A percentile compares a stretch with the other conserved stretches of the same genome.
These are phyloP conservation scores for Ceramica pisi DNA, from an alignment of 2,888 invertebrate species.

Conservation along the genomic window DNA sequence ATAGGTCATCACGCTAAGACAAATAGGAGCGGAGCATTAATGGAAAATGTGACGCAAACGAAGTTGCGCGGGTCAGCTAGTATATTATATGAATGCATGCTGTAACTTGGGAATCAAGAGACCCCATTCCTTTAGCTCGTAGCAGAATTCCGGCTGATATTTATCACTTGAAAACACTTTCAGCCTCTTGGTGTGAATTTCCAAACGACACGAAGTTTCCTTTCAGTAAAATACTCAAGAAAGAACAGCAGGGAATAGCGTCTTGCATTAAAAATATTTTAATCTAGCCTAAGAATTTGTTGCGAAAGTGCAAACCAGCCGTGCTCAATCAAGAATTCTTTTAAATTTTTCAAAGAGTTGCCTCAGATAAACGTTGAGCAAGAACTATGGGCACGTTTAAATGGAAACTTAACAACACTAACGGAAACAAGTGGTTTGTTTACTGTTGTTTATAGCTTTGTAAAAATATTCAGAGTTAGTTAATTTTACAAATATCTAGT, in stretches of 20 bases:
- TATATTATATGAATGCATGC: background rate
- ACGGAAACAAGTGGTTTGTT: background rate
- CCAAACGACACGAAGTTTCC: slow-evolving; percentile 26
- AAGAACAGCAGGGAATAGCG: slow-evolving; percentile 36
- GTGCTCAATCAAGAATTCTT: slow-evolving; percentile 48
- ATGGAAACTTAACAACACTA: background rate
- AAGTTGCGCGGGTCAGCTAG: too few relatives aligned
- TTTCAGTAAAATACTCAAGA: slow-evolving; percentile 31
- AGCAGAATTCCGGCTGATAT: background rate
- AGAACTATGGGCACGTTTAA: background rate
- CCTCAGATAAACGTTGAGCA: background rate
- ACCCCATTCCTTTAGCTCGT: background rate
- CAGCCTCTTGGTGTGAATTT: background rate
- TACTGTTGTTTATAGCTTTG: background rate
- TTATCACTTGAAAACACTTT: background rate
- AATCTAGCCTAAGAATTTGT: slow-evolving; percentile 58
- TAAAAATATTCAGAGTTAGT: background rate
- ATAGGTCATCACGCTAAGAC: too few relatives aligned
- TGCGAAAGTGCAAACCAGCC: slow-evolving; percentile 52
- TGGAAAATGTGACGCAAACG: too few relatives aligned
- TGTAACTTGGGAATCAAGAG: background rate
- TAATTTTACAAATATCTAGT: too few relatives aligned
- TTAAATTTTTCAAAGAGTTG: slow-evolving; percentile 49
- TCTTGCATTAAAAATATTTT: slow-evolving; percentile 60
- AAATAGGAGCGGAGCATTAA: too few relatives aligned